These are phyloP conservation scores for Axea sp. DNA, from an alignment of 2,888 invertebrate species.

Conservation along the genomic window DNA sequence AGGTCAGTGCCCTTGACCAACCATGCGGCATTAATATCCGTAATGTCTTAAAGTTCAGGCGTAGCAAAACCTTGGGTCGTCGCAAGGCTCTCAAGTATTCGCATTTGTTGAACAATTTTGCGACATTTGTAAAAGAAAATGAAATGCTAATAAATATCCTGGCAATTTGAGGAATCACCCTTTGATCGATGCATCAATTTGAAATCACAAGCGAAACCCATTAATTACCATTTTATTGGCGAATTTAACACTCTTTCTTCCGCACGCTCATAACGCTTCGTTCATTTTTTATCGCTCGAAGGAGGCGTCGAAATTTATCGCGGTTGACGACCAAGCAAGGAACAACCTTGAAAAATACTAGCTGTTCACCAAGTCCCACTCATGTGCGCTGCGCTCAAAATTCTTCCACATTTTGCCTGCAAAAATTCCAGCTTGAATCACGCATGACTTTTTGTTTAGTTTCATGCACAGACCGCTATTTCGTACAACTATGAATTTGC, in stretches of 20 bases:
- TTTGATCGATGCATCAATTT: constrained; percentile 3
- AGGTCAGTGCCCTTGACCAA: constrained; percentile 39
- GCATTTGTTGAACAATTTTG: constrained; percentile 5
- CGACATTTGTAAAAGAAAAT: constrained; percentile 6
- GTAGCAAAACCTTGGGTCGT: constrained; percentile 24
- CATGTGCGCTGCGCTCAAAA: too few relatives aligned
- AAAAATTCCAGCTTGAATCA: too few relatives aligned
- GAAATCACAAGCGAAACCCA: too few relatives aligned
- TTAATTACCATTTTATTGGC: constrained; percentile 4
- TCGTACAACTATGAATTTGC: too few relatives aligned
- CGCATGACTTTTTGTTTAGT: too few relatives aligned
- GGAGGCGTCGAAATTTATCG: constrained; percentile 21
- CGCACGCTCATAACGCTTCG: too few relatives aligned
- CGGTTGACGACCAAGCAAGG: constrained; percentile 28
- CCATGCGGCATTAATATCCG: constrained; percentile 29
- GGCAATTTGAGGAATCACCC: neutral
- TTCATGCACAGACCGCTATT: too few relatives aligned
- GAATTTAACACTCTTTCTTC: too few relatives aligned
- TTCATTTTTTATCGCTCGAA: neutral
- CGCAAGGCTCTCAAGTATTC: constrained; percentile 24
- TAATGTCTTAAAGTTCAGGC: constrained; percentile 35
- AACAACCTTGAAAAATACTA: constrained; percentile 30
- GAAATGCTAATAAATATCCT: too few relatives aligned
- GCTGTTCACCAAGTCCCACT: constrained; percentile 4
- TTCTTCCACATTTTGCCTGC: constrained; percentile 4